These are phyloP conservation scores for Hassar affinis DNA, from an alignment of 2,113 vertebrate genomes.

Conservation along the genomic window DNA sequence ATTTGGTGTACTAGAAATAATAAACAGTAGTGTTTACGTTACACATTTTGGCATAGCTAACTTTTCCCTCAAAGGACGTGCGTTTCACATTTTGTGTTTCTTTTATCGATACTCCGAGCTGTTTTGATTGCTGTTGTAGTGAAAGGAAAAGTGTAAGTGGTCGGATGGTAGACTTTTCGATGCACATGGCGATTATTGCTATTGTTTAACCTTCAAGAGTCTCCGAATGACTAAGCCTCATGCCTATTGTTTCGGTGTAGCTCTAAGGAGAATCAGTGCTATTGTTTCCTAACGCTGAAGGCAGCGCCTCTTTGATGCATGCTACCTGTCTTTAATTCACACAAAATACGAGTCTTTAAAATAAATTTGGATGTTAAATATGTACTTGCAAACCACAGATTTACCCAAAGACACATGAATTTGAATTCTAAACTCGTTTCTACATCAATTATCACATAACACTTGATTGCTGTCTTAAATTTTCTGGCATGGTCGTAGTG, in stretches of 20 bases:
- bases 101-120: slow-evolving; percentile 41
- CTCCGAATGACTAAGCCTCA: slow-evolving; percentile 48
- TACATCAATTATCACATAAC: slow-evolving; percentile 11
- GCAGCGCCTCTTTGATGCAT: slow-evolving; percentile 28
- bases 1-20: slow-evolving; percentile 9
- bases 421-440: slow-evolving; percentile 7
- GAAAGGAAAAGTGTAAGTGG: slow-evolving; percentile 9
- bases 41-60: slow-evolving; percentile 8
- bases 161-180: slow-evolving; percentile 19
- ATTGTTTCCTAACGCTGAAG: slow-evolving; percentile 49
- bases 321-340: slow-evolving; percentile 38
- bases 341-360: not conserved
- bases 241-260: slow-evolving; percentile 58
- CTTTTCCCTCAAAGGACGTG: not conserved
- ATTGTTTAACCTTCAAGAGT: slow-evolving; percentile 72
- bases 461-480: slow-evolving; percentile 31
- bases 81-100: slow-evolving; percentile 15
- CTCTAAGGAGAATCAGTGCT: slow-evolving; percentile 41
- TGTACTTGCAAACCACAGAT: not conserved
- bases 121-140: slow-evolving; percentile 34
- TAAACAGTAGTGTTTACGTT: not conserved
- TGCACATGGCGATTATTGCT: slow-evolving; percentile 47
- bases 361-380: not conserved
- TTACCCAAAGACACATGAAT: not conserved
- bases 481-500: slow-evolving; percentile 32